Base-by-base conservation (phyloP, 1,140 invertebrate species). In the Drosophila micromelanica region DNA sequence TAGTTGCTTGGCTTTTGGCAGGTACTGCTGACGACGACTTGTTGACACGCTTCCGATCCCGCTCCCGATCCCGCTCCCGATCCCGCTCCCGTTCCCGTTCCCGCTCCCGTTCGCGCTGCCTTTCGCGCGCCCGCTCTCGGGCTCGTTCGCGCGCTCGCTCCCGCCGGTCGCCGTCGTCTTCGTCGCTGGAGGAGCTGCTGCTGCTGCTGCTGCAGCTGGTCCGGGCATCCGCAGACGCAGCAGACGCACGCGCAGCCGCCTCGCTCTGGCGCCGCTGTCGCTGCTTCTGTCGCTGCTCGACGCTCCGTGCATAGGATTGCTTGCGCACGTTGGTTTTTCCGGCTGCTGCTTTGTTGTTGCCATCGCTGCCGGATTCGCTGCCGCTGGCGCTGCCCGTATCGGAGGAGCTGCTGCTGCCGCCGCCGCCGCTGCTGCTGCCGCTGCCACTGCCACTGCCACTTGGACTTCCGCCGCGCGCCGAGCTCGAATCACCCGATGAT, bases 131-230 rank as follows among this genome's bases (percentile, higher is more conserved):
- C 12, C 67, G 48, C 6, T 57, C 63, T 12, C 54, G 8, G 12
- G 30, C 27, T 7, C 67, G 40, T 42, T 76, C 55, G 1, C 30
- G 30, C 5, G 30, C 30, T 32, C 30, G 5, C 7, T 32, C 30
- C 5, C 30, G 30, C 30, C 5, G 1, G 30, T 32, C 30, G n/a
- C 51, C 57, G 12, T 64, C 55, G 7, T 68, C 52, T 5, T 85
- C 71, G 23, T 91, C 81, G 75, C 92, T 93, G 72, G 90, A 93
- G 73, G 74, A 80, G 71, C 91, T 87, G 70, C 17, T 17, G 17
- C 93, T 93, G 71, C 91, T 87, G 70, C 17, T 17, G 17, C 93
- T 93, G 60, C 81, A 93, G 72, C 93, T 93, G 73, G 93, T 80
- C 15, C 54, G 70, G 5, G 84, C 68, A 71, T 73, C 55, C 9